phyloP scores from a whole-genome alignment of 2,113 vertebrate species.

The Tinamus guttatus region DNA sequence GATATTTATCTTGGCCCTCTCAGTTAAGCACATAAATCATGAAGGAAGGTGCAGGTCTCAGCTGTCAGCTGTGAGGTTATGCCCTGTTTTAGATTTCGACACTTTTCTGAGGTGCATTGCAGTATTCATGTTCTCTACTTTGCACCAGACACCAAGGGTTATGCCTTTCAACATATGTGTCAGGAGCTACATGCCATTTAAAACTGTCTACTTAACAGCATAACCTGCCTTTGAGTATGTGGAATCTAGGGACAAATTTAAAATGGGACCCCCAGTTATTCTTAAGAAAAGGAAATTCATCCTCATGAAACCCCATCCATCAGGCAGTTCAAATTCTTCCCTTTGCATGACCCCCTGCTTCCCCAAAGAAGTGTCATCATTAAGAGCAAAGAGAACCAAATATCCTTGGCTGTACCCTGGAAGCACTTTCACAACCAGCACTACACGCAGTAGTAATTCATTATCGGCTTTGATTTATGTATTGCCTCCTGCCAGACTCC shows the following conservation, averaged over 20 bases:
- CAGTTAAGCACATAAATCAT: not conserved
- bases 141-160: not conserved
- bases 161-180: not conserved
- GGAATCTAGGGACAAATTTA: not conserved
- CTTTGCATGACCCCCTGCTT: not conserved
- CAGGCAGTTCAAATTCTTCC: not conserved
- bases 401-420: not conserved
- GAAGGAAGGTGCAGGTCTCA: not conserved
- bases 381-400: not conserved
- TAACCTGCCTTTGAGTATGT: not conserved
- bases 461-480: constrained; percentile 15
- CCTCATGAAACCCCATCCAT: not conserved
- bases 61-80: not conserved
- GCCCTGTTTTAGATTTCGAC: not conserved
- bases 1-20: not conserved
- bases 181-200: not conserved
- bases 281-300: not conserved
- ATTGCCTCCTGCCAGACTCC: not conserved
- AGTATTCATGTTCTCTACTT: not conserved
- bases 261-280: not conserved
- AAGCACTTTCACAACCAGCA: not conserved
- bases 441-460: not conserved
- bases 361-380: not conserved
- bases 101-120: not conserved
- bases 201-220: not conserved